Conservation (phyloP, 2,888 invertebrate species). For the Coelogynopora nodosa region DNA sequence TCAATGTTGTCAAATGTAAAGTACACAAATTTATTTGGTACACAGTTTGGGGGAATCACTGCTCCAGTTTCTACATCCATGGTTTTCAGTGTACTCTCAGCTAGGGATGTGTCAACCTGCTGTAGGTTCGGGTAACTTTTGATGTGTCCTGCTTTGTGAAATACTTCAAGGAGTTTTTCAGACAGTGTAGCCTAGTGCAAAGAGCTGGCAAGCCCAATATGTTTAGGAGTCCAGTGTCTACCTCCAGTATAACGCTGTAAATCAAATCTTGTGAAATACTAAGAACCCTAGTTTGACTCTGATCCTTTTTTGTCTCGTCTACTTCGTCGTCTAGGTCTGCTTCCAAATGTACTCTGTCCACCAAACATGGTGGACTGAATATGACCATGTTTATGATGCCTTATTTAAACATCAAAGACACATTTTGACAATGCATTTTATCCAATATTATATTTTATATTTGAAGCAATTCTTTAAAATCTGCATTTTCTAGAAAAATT, state of each 20-base stretch:
- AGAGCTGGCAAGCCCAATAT: no score
- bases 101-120: not conserved
- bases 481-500: not conserved
- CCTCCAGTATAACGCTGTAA: no score
- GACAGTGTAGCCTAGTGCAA: no score
- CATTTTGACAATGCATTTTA: not conserved
- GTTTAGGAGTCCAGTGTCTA: no score
- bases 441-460: not conserved
- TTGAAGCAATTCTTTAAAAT: not conserved
- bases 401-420: not conserved
- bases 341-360: no score
- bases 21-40: not conserved
- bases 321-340: no score
- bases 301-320: not conserved
- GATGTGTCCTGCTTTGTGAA: not conserved
- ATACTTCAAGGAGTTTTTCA: not conserved
- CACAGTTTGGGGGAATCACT: conserved; percentile 8
- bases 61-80: conserved; percentile 15
- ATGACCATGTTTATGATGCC: not conserved
- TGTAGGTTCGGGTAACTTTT: not conserved
- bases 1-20: not conserved
- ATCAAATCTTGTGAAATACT: no score
- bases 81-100: not conserved
- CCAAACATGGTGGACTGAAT: no score
- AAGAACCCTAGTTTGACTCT: no score